Evolutionary conservation across 2,113 vertebrate species (phyloP).

Genomic region (Labeo catla): DNA sequence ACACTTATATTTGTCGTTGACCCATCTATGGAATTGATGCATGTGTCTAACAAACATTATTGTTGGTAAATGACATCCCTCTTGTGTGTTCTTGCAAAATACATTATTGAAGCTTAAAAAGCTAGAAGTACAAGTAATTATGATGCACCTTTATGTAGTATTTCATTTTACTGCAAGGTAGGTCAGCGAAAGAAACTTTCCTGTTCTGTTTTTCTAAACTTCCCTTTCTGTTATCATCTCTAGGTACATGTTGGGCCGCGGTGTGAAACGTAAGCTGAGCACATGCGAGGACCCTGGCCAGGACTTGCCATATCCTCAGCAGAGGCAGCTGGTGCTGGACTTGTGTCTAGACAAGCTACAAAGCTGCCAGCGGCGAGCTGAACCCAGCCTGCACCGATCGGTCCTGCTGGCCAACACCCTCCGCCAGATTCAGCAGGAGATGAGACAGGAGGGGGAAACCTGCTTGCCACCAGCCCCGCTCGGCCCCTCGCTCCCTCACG

Average conservation of each 20-base stretch:
- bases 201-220: background rate
- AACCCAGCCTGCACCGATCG: conserved; percentile 81
- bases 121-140: background rate
- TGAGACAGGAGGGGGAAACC: conserved; percentile 73
- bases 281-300: conserved; percentile 76
- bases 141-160: background rate
- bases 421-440: conserved; percentile 81
- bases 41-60: background rate
- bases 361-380: conserved; percentile 76
- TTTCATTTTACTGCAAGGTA: background rate
- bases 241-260: conserved; percentile 82
- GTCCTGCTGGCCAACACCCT: conserved; percentile 84
- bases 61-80: background rate
- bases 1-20: background rate
- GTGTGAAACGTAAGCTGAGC: conserved; percentile 81
- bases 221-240: conserved; percentile 26
- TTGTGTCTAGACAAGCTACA: conserved; percentile 83
- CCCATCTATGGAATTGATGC: background rate
- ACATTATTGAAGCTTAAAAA: background rate
- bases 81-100: background rate
- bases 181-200: background rate
- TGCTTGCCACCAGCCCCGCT: conserved; percentile 54
- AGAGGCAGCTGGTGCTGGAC: conserved; percentile 82
- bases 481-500: conserved; percentile 54
- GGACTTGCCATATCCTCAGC: conserved; percentile 76